Conservation (phyloP, 2,113 vertebrate genomes). For the Sceloporus tristichus region DNA sequence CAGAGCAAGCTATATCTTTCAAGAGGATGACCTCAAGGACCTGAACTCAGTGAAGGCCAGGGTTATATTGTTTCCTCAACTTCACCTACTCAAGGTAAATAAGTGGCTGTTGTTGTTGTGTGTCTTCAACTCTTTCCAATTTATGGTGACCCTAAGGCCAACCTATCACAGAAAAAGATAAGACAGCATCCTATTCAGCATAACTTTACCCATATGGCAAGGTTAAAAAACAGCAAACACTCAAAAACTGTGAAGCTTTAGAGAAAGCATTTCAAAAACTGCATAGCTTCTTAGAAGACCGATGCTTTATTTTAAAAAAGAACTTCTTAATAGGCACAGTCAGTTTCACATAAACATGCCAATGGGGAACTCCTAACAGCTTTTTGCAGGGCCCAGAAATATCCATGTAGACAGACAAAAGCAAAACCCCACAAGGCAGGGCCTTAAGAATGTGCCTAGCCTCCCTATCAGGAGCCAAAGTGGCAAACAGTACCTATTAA, state of each 20-base stretch:
- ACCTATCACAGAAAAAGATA: neutral
- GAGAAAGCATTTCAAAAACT: neutral
- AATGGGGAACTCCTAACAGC: neutral
- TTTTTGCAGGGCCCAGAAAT: neutral
- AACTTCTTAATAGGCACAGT: too few relatives aligned
- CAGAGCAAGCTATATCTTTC: too few relatives aligned
- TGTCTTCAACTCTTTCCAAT: too few relatives aligned
- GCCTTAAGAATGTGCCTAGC: neutral
- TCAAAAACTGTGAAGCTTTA: neutral
- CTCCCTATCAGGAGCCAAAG: too few relatives aligned
- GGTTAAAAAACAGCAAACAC: neutral
- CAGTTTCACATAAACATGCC: too few relatives aligned
- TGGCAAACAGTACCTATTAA: too few relatives aligned
- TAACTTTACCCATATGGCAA: neutral
- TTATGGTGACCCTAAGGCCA: too few relatives aligned
- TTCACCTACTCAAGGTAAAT: neutral
- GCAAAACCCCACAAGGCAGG: neutral
- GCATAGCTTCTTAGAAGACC: too few relatives aligned
- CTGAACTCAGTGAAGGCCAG: neutral
- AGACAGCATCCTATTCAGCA: neutral
- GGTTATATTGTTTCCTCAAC: neutral
- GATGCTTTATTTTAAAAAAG: too few relatives aligned
- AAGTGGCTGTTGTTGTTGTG: too few relatives aligned
- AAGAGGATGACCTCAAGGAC: neutral
- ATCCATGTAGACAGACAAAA: too few relatives aligned